These are phyloP conservation scores for Acanthochromis polyacanthus DNA, from an alignment of 2,113 vertebrate genomes.

Conservation along the genomic window DNA sequence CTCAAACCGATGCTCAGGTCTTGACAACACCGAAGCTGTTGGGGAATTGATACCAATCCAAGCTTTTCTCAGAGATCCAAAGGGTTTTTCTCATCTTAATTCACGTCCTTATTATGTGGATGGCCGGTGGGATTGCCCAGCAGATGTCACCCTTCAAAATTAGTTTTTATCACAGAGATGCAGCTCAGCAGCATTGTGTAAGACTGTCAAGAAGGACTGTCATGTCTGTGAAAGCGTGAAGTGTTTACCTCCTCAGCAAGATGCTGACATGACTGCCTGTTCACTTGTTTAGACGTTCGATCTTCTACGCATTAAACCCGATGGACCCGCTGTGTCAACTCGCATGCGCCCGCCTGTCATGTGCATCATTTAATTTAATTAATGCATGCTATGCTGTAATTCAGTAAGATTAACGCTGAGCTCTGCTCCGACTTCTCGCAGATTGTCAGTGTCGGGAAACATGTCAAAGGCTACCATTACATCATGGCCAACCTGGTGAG, in stretches of 20 bases:
- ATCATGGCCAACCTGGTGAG: constrained; percentile 98
- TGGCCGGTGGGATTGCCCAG: constrained; percentile 56
- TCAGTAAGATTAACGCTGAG: constrained; percentile 62
- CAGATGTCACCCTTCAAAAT: constrained; percentile 67
- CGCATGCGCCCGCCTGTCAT: constrained; percentile 41
- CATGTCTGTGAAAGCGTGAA: constrained; percentile 26
- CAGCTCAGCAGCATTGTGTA: neutral
- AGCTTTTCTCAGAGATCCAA: neutral
- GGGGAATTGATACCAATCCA: neutral
- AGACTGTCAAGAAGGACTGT: constrained; percentile 17
- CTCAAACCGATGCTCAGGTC: neutral
- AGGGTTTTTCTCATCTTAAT: constrained; percentile 19
- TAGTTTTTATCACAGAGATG: constrained; percentile 41
- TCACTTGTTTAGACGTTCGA: constrained; percentile 62
- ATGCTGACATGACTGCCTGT: constrained; percentile 16
- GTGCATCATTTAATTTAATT: constrained; percentile 53
- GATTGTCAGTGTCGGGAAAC: constrained; percentile 98
- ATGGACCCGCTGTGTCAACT: constrained; percentile 12
- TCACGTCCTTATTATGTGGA: constrained; percentile 31
- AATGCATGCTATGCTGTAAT: constrained; percentile 55
- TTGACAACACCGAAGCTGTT: constrained; percentile 4
- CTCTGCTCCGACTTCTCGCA: constrained; percentile 73
- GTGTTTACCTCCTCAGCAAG: constrained; percentile 34
- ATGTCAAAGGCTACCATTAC: constrained; percentile 99
- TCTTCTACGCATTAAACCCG: constrained; percentile 36